phyloP scores from a whole-genome alignment of 1,140 invertebrate species.

The Halesus radiatus region DNA sequence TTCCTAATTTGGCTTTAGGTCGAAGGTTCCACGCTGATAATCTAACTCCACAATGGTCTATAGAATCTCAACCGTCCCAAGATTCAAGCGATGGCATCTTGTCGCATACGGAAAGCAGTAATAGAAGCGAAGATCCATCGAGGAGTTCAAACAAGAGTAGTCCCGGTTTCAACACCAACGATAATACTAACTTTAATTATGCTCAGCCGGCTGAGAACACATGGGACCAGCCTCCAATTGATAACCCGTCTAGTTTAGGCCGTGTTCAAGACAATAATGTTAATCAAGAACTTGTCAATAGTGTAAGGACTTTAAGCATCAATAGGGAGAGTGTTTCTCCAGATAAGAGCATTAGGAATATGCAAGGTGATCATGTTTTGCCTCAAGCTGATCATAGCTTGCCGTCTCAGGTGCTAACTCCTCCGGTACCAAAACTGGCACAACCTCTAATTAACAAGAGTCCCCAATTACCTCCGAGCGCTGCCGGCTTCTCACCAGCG shows the following conservation, averaged over 20 bases:
- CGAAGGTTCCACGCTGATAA: constrained; percentile 66
- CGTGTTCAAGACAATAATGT: constrained; percentile 27
- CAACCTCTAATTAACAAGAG: constrained; percentile 29
- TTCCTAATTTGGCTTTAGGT: constrained; percentile 65
- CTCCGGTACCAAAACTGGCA: constrained; percentile 14
- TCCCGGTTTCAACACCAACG: constrained; percentile 63
- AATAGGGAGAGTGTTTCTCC: constrained; percentile 50
- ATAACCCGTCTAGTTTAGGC: constrained; percentile 21
- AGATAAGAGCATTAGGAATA: constrained; percentile 40
- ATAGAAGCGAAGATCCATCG: constrained; percentile 71
- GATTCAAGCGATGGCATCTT: constrained; percentile 72
- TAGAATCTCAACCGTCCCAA: constrained; percentile 74
- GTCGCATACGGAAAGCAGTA: constrained; percentile 72
- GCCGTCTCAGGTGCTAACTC: constrained; percentile 36
- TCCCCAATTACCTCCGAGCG: constrained; percentile 47
- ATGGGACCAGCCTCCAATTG: constrained; percentile 23
- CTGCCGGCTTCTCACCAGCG: constrained; percentile 52
- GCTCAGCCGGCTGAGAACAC: constrained; percentile 43
- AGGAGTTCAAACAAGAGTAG: constrained; percentile 70
- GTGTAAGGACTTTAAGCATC: constrained; percentile 44
- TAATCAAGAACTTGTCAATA: constrained; percentile 48
- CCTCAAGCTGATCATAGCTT: constrained; percentile 3
- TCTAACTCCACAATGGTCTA: constrained; percentile 74
- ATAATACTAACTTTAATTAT: constrained; percentile 63
- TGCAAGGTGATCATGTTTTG: neutral